Base-by-base conservation (phyloP, 2,797 vertebrate species). In the Steatocranus sp. region DNA sequence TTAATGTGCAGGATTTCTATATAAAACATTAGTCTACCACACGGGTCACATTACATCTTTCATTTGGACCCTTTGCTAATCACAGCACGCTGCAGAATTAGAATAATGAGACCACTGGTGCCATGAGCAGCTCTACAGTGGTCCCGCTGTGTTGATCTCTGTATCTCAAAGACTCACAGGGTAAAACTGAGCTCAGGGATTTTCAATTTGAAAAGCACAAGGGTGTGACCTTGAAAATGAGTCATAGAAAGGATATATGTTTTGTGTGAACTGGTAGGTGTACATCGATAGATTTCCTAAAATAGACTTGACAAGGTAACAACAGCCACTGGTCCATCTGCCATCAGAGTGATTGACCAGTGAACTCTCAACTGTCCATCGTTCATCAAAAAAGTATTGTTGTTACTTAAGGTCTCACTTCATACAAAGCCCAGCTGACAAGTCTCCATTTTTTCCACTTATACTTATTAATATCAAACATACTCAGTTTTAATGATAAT, bases 71-170 rank as follows among this genome's bases (percentile, higher is more conserved):
- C 53, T 85, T 50, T 75, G 88, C 81, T 75, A 89, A 68, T 89
- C 91, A 76, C 92, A 91, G 93, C 89, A 68, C 1, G 85, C 86
- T 74, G 11, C 56, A 82, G 83, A 89, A 74, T 80, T 83, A 85
- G 50, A 93, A 88, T 92, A 92, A 93, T 90, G 89, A 93, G 88
- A 81, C 82, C 4, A 49, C 79, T 41, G 84, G 80, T 51, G 25
- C 48, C 63, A 32, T 7, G 66, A 76, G 8, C 81, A 30, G 85
- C 53, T 32, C 30, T 54, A 20, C 78, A 6, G 86, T 11, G 27
- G 70, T 49, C 92, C 89, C 1, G 75, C 89, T 91, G 92, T 18
- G 92, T 79, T 87, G 90, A 92, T 92, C 87, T 84, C 88, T 92
- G 90, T 83, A 93, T 92, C 86, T 83, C 76, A 56, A 25, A 53